Percentiles rank a stretch among this genome's conserved stretches.
These are phyloP conservation scores for Altica lythri DNA, from an alignment of 2,888 invertebrate genomes.

Conservation along the genomic window DNA sequence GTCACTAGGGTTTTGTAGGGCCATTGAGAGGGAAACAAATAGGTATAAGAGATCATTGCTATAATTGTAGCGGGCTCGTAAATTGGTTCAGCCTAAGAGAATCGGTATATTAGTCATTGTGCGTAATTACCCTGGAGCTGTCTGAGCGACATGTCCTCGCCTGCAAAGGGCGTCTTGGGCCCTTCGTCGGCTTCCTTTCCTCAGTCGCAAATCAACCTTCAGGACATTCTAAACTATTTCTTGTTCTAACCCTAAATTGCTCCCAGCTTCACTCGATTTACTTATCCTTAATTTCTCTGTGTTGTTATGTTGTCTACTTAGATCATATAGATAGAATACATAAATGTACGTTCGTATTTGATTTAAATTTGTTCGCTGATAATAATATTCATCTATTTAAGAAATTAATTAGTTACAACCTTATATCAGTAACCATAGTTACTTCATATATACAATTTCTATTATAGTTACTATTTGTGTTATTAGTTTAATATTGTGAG, in stretches of 20 bases:
- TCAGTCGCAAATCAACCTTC: slow-evolving; percentile 48
- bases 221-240: slow-evolving; percentile 52
- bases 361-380: no score
- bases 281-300: slow-evolving; percentile 36
- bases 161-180: slow-evolving; percentile 51
- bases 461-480: no score
- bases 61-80: slow-evolving; percentile 45
- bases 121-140: slow-evolving; percentile 57
- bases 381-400: no score
- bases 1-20: no score
- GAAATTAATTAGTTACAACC: no score
- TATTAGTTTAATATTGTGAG: neutral
- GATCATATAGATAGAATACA: no score
- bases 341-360: no score
- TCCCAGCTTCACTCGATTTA: slow-evolving; percentile 45
- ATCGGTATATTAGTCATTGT: slow-evolving; percentile 55
- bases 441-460: no score
- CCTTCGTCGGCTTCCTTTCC: slow-evolving; percentile 44
- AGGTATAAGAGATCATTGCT: slow-evolving; percentile 39
- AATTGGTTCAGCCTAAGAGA: slow-evolving; percentile 55
- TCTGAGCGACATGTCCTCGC: slow-evolving; percentile 57
- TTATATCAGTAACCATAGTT: no score
- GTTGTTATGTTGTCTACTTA: slow-evolving; percentile 34
- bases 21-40: slow-evolving; percentile 34
- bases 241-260: slow-evolving; percentile 46